Percentiles rank a stretch among this genome's conserved stretches.
These are phyloP conservation scores for Sphaeramia orbicularis DNA, from an alignment of 2,797 vertebrate genomes.

Conservation along the genomic window DNA sequence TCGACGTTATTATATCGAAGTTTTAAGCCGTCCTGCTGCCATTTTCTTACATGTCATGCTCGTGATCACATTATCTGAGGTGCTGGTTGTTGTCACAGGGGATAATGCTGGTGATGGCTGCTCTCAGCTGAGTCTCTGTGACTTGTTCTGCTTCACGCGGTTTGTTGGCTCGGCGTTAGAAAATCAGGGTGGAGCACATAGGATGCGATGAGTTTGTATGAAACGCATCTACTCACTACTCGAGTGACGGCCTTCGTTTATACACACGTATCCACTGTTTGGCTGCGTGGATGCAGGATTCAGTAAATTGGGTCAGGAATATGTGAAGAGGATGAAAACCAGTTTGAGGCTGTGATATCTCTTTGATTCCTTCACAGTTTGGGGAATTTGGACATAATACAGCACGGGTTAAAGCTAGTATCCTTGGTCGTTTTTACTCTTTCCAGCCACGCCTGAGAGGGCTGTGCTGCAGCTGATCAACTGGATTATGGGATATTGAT, in stretches of 20 bases:
- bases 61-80: neutral
- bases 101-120: neutral
- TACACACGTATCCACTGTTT: conserved; percentile 1
- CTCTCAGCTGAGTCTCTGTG: conserved; percentile 35
- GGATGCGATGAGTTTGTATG: conserved; percentile 43
- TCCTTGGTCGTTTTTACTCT: conserved; percentile 2
- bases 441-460: conserved; percentile 23
- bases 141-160: conserved; percentile 38
- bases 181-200: conserved; percentile 77
- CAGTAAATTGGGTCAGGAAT: conserved; percentile 19
- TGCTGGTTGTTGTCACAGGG: conserved; percentile 9
- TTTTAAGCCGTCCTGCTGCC: neutral
- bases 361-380: neutral
- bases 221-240: neutral
- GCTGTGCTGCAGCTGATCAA: conserved; percentile 17
- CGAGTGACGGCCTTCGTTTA: neutral
- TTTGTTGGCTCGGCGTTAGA: conserved; percentile 44
- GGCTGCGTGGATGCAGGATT: conserved; percentile 10
- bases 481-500: conserved; percentile 18
- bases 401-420: conserved; percentile 1
- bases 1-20: neutral
- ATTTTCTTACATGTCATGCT: neutral
- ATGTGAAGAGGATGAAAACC: conserved; percentile 7
- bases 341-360: neutral
- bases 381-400: neutral